Base-by-base conservation (phyloP, 2,888 invertebrate genomes). In the Stenodera caucasica region DNA sequence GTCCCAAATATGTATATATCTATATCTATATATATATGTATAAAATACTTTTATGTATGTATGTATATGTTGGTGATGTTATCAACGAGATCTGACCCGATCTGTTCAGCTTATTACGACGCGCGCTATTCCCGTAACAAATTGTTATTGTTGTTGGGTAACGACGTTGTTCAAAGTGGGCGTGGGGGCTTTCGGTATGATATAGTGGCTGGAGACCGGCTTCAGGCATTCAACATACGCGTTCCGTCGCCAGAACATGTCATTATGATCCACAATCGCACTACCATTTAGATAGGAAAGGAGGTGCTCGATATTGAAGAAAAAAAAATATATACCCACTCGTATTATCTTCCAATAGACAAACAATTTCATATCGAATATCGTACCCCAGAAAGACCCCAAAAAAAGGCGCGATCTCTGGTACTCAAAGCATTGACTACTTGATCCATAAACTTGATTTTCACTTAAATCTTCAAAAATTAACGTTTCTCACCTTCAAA, bases 141-240 rank as follows among this genome's bases (percentile, higher is more conserved):
- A 80, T 79, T 79, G 79, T 79, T 80, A 80, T 80, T 79, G 79
- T 80, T 78, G 80, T 78, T 77, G 77, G 78, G 78, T 79, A 80
- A 80, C 79, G 77, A 80, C 76, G 79, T 78, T 77, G 76, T 77
- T 78, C 76, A 73, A 76, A 76, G 77, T 79, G 76, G 79, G 79
- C 78, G 79, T 77, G 77, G 72, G 72, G 71, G 65, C 61, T 65
- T 70, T 67, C 67, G 70, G 75, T 74, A 78, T 77, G 77, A 78
- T 77, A 75, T 78, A 78, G 72, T 73, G 75, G 72, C 70, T 63
- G 71, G 70, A 70, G 76, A 73, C 71, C 71, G 66, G 77, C 77
- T 75, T 66, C 66, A 66, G 75, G 75, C 76, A 71, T 68, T 71
- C 74, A 70, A 71, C 73, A 72, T 74, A 71, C 72, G 70, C 70